Evolutionary conservation across 2,113 vertebrate species (phyloP).

Genomic region (Hystrix cristata): DNA sequence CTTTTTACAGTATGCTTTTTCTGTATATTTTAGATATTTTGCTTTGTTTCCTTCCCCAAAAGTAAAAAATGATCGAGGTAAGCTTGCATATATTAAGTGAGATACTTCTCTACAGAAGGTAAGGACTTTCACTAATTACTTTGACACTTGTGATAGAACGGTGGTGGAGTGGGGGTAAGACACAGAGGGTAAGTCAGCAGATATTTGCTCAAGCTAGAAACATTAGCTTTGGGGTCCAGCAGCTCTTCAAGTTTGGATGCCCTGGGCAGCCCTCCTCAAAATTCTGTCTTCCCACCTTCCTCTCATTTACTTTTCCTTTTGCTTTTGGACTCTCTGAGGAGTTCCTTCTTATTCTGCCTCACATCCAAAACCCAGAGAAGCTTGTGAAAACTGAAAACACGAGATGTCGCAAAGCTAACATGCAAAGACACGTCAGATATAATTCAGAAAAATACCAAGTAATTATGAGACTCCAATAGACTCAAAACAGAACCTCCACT

Average conservation of each 20-base stretch:
- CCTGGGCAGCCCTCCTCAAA: background rate
- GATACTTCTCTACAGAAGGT: background rate
- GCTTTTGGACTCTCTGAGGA: background rate
- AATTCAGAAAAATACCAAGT: background rate
- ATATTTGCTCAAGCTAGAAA: background rate
- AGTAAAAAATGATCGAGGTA: background rate
- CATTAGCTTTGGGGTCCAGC: background rate
- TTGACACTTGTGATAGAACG: background rate
- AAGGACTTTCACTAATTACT: background rate
- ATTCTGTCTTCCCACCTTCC: background rate
- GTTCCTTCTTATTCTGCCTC: background rate
- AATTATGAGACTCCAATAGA: background rate
- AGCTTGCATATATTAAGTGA: background rate
- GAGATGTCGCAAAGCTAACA: background rate
- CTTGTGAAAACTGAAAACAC: background rate
- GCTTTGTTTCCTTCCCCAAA: background rate
- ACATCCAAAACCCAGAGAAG: background rate
- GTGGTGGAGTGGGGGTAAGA: background rate
- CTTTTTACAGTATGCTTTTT: background rate
- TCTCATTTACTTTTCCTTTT: conserved; percentile 15
- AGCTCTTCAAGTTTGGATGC: background rate
- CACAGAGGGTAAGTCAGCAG: background rate
- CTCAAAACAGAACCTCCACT: background rate
- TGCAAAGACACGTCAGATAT: conserved; percentile 11
- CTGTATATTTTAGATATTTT: background rate